Percentiles rank a stretch among this genome's conserved stretches.
These are phyloP conservation scores for Leptobrachium leishanense DNA, from an alignment of 2,113 vertebrate species.

Conservation along the genomic window DNA sequence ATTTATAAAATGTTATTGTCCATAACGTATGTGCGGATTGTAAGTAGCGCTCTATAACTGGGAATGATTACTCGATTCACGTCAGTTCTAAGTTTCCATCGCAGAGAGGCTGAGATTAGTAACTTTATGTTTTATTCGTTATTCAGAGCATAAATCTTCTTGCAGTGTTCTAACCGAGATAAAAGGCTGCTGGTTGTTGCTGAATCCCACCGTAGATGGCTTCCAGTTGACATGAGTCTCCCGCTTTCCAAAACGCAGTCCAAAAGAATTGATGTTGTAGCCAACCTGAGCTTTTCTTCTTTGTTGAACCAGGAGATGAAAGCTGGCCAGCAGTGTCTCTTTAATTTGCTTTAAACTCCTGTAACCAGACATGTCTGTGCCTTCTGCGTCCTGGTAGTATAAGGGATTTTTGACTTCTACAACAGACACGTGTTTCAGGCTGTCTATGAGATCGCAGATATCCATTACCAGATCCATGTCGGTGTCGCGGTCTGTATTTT, in stretches of 20 bases:
- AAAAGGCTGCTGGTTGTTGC: not conserved
- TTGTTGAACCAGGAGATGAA: not conserved
- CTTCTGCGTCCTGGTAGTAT: not conserved
- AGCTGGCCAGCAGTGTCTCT: constrained; percentile 8
- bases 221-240: constrained; percentile 2
- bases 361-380: not conserved
- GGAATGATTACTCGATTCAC: not conserved
- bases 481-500: not conserved
- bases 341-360: not conserved
- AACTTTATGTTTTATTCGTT: not conserved
- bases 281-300: constrained; percentile 21
- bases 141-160: constrained; percentile 4
- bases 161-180: not conserved
- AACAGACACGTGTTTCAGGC: not conserved
- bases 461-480: not conserved
- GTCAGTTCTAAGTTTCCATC: not conserved
- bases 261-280: constrained; percentile 44
- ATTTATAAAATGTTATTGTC: not conserved
- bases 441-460: constrained; percentile 21
- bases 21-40: constrained; percentile 6
- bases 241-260: constrained; percentile 41
- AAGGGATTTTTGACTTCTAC: not conserved
- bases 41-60: constrained; percentile 14
- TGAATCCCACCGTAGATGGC: not conserved
- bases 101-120: not conserved